Percentiles rank a stretch among this genome's conserved stretches.
phyloP scores from a whole-genome alignment of 2,888 invertebrate genomes.

The Tachina fera region DNA sequence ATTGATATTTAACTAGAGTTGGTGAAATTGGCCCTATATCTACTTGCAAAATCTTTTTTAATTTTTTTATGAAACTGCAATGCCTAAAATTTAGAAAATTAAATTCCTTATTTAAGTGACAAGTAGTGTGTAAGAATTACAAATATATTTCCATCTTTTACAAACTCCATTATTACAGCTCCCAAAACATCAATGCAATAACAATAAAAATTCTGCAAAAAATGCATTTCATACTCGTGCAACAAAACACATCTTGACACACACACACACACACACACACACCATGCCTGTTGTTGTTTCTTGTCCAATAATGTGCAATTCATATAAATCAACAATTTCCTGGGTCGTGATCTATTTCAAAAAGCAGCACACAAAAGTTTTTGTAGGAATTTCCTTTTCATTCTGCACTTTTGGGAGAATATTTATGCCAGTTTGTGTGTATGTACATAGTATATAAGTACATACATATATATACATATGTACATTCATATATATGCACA shows the following conservation, averaged over 20 bases:
- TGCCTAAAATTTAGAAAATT: no score
- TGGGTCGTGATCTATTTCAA: slow-evolving; percentile 81
- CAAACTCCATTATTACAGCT: neutral
- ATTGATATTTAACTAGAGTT: no score
- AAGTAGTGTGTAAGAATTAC: no score
- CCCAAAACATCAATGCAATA: slow-evolving; percentile 15
- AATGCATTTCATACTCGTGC: slow-evolving; percentile 11
- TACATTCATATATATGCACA: no score
- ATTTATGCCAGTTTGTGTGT: neutral
- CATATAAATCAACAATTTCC: slow-evolving; percentile 80
- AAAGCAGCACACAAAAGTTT: slow-evolving; percentile 15
- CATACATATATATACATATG: no score
- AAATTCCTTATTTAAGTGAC: no score
- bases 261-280: slow-evolving; percentile 36
- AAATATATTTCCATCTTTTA: neutral
- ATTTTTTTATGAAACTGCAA: no score
- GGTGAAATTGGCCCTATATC: no score
- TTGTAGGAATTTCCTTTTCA: slow-evolving; percentile 13
- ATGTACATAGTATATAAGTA: no score
- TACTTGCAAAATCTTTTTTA: no score
- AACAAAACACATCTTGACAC: slow-evolving; percentile 13
- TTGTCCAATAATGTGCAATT: slow-evolving; percentile 56
- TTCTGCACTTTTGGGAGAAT: slow-evolving; percentile 31
- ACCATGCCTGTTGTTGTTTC: slow-evolving; percentile 24
- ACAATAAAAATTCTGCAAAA: neutral